Conservation (phyloP, 37 sponge, comb jelly and placozoan genomes). For the Corticium candelabrum region DNA sequence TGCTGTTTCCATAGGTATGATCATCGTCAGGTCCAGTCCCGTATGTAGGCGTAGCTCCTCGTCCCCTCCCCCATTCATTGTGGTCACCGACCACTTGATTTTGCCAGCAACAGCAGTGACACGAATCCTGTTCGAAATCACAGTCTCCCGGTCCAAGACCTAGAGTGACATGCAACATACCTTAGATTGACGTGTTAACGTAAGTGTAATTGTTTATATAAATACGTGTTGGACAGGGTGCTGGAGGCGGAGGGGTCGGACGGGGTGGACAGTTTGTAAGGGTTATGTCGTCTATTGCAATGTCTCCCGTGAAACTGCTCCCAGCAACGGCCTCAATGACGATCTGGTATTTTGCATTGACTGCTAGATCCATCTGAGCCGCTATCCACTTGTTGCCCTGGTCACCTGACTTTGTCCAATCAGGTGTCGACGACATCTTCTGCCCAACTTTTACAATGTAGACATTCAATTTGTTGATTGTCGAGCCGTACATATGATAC, state of each 20-base stretch:
- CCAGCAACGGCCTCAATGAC: conserved; percentile 11
- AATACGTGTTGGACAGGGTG: too few relatives aligned
- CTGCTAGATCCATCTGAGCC: not conserved
- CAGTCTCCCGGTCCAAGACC: not conserved
- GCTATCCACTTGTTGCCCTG: conserved; percentile 11
- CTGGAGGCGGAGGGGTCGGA: not conserved
- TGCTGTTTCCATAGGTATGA: conserved; percentile 30
- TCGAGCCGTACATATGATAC: conserved; percentile 35
- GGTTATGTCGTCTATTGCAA: conserved; percentile 16
- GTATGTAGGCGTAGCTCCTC: not conserved
- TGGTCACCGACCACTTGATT: not conserved
- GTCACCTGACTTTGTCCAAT: conserved; percentile 1
- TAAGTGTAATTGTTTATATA: too few relatives aligned
- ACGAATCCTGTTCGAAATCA: not conserved
- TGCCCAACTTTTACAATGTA: conserved; percentile 15
- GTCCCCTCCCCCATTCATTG: not conserved
- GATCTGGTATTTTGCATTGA: not conserved
- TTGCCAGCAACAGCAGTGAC: not conserved
- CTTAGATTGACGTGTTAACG: too few relatives aligned
- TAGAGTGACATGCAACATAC: too few relatives aligned
- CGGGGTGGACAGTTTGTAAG: conserved; percentile 10
- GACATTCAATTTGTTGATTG: conserved; percentile 14
- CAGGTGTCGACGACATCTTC: not conserved
- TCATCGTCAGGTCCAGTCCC: conserved; percentile 26
- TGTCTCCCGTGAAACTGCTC: conserved; percentile 9